These are phyloP conservation scores for Lamellibrachia columna DNA, from an alignment of 2,888 invertebrate species.

Conservation along the genomic window DNA sequence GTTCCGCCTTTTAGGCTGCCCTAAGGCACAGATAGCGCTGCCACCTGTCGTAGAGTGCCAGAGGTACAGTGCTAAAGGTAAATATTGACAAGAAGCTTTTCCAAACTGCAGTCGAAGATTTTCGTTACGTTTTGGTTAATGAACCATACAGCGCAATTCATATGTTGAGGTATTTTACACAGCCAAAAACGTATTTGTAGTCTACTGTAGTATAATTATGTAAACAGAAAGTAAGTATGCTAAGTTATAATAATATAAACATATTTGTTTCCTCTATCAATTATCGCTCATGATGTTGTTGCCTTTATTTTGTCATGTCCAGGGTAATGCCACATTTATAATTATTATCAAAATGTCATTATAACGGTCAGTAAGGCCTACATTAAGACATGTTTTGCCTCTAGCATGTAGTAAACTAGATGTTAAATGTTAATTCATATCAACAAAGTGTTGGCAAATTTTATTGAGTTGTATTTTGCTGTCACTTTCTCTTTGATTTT, in stretches of 20 bases:
- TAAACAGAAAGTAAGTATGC: neutral
- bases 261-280: neutral
- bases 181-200: neutral
- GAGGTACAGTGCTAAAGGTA: neutral
- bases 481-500: neutral
- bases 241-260: neutral
- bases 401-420: too few relatives aligned
- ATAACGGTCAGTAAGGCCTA: neutral
- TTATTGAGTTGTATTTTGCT: neutral
- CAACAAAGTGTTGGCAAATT: too few relatives aligned
- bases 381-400: too few relatives aligned
- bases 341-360: neutral
- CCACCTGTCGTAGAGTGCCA: neutral
- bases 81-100: neutral
- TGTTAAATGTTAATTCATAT: too few relatives aligned
- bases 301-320: neutral
- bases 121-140: neutral
- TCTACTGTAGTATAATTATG: neutral
- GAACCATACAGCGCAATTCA: neutral
- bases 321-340: neutral
- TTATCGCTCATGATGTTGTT: neutral
- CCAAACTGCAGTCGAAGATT: neutral
- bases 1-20: neutral
- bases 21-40: neutral
- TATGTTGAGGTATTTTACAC: neutral